phyloP scores from a whole-genome alignment of 2,113 vertebrate species.

The Neolamprologus sp. region DNA sequence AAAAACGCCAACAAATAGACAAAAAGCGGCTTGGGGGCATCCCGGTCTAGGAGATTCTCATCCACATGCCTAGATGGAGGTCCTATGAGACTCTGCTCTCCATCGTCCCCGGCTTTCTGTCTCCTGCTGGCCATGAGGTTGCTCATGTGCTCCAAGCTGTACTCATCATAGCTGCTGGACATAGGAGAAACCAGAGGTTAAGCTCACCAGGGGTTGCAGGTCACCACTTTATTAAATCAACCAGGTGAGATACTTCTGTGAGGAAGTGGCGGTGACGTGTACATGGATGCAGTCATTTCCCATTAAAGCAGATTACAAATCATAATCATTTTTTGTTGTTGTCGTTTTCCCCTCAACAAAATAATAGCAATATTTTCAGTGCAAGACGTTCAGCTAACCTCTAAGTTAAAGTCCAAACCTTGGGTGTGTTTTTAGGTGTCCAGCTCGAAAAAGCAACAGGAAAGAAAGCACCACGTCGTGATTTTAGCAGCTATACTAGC shows the following conservation, averaged over 20 bases:
- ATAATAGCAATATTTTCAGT: background rate
- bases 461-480: background rate
- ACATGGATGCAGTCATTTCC: background rate
- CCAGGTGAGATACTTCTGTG: background rate
- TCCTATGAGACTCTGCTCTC: conserved; percentile 75
- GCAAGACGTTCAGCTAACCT: background rate
- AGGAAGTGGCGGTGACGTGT: background rate
- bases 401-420: background rate
- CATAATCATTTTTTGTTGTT: background rate
- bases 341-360: background rate
- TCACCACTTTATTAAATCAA: background rate
- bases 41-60: conserved; percentile 68
- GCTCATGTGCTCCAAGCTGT: conserved; percentile 72
- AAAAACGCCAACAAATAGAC: conserved; percentile 74
- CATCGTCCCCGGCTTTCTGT: conserved; percentile 62
- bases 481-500: background rate
- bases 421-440: background rate
- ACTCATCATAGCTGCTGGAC: conserved; percentile 74
- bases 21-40: conserved; percentile 70
- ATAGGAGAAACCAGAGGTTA: conserved; percentile 29
- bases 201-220: background rate
- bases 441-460: background rate
- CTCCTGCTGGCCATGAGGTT: conserved; percentile 74
- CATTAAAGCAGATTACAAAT: background rate
- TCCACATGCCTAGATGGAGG: background rate